Evolutionary conservation across 2,797 vertebrate species (phyloP).

Genomic region (Silurus aristotelis): DNA sequence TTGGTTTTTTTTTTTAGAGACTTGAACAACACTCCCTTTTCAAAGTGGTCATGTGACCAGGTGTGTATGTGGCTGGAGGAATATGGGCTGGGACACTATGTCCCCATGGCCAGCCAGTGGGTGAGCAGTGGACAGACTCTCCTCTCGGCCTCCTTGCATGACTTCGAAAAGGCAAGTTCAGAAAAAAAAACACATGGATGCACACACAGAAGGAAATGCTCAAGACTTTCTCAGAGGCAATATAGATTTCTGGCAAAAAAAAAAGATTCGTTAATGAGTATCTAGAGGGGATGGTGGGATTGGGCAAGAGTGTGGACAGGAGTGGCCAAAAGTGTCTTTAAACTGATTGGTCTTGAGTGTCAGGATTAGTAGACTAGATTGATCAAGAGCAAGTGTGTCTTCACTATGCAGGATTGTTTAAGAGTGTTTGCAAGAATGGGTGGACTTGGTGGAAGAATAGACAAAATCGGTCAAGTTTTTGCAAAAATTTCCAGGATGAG

Average conservation of each 20-base stretch:
- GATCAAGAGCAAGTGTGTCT: too few species aligned
- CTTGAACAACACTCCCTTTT: slow-evolving; percentile 82
- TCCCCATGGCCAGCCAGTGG: slow-evolving; percentile 86
- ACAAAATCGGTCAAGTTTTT: too few species aligned
- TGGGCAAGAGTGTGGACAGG: not conserved
- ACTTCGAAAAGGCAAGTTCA: slow-evolving; percentile 88
- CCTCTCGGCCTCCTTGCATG: slow-evolving; percentile 84
- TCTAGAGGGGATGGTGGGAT: not conserved
- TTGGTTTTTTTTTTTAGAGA: slow-evolving; percentile 75
- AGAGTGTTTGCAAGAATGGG: too few species aligned
- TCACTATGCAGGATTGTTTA: too few species aligned
- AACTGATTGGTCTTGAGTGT: too few species aligned
- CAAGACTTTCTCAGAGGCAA: not conserved
- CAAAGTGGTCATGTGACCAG: slow-evolving; percentile 90
- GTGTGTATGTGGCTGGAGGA: slow-evolving; percentile 94
- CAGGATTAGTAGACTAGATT: too few species aligned
- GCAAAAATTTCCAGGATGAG: too few species aligned
- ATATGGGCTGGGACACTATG: slow-evolving; percentile 87
- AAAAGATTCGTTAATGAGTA: too few species aligned
- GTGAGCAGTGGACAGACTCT: slow-evolving; percentile 86
- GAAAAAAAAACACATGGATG: not conserved
- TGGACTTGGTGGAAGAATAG: too few species aligned
- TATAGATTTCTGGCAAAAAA: not conserved
- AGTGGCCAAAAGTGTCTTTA: too few species aligned
- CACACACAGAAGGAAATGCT: not conserved